Conservation (phyloP, 2,797 vertebrate species). For the Aselliscus stoliczkanus region DNA sequence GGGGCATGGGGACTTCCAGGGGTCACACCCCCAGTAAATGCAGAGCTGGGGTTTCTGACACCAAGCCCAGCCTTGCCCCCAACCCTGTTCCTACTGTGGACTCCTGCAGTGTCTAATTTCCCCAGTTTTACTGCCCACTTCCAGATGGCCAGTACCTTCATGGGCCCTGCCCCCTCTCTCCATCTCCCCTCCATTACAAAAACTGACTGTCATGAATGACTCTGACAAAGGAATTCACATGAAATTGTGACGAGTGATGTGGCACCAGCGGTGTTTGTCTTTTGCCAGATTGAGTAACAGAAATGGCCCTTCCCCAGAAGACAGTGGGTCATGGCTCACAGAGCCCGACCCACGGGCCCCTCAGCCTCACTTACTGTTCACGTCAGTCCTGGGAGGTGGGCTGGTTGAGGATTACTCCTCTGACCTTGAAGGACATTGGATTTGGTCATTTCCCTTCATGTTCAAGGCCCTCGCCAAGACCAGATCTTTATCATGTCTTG, state of each 20-base stretch:
- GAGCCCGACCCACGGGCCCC: background rate
- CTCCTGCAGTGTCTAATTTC: fast-evolving
- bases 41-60: background rate
- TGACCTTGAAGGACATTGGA: background rate
- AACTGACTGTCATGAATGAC: fast-evolving
- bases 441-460: background rate
- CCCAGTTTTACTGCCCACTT: background rate
- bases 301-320: background rate
- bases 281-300: background rate
- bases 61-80: fast-evolving
- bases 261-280: background rate
- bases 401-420: background rate
- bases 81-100: fast-evolving
- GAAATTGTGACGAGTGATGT: fast-evolving
- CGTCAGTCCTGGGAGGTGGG: background rate
- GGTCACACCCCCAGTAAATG: fast-evolving
- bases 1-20: background rate
- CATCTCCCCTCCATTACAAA: background rate
- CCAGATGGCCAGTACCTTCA: background rate
- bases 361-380: background rate
- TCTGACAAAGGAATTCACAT: background rate
- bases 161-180: fast-evolving
- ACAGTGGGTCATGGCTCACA: fast-evolving
- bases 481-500: background rate
- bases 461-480: background rate